These are phyloP conservation scores for Rhagologus leucostigma DNA, from an alignment of 2,113 vertebrate species.

Conservation along the genomic window DNA sequence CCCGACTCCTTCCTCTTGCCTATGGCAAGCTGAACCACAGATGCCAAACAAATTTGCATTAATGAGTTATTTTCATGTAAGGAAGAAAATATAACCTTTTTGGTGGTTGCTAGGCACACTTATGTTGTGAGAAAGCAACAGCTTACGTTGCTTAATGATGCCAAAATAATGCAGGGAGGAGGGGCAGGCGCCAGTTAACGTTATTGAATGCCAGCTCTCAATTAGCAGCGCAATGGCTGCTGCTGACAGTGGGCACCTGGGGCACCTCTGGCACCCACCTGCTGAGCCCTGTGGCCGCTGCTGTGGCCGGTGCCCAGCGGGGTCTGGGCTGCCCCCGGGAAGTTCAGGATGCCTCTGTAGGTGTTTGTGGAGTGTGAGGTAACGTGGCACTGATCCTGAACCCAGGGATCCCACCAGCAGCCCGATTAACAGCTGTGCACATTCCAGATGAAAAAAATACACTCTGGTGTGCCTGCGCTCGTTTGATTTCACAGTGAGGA, in stretches of 20 bases:
- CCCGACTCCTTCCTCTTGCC: conserved; percentile 19
- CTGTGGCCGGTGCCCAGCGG: background rate
- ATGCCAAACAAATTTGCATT: conserved; percentile 19
- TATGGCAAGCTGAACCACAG: background rate
- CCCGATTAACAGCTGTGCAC: background rate
- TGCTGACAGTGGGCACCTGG: background rate
- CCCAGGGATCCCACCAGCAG: background rate
- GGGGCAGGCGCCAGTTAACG: background rate
- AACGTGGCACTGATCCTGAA: background rate
- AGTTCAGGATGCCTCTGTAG: background rate
- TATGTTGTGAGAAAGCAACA: background rate
- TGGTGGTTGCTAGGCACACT: background rate
- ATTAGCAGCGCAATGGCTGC: background rate
- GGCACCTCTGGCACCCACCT: background rate
- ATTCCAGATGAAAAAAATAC: background rate
- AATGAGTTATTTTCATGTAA: conserved; percentile 1
- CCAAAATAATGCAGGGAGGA: background rate
- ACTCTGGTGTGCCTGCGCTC: fast-evolving
- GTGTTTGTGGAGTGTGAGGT: background rate
- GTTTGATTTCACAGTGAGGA: background rate
- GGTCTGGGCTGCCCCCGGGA: fast-evolving
- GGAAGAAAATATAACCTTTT: background rate
- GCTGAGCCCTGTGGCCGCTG: background rate
- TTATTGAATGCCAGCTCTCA: background rate
- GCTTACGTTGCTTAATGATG: background rate